phyloP scores from a whole-genome alignment of 1,140 invertebrate genomes.

The Aethina tumida region DNA sequence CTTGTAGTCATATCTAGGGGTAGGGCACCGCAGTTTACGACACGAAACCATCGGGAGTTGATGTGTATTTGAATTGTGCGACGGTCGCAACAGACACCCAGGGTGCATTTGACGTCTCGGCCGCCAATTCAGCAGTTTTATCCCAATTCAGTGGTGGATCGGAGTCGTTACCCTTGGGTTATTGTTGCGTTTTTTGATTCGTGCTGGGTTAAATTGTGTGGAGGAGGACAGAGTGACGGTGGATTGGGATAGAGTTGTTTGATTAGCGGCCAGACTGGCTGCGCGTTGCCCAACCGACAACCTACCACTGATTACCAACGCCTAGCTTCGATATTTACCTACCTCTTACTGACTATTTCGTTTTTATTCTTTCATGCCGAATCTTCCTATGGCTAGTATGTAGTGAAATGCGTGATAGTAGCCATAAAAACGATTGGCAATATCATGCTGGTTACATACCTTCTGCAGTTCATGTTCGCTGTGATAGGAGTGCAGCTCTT shows the following conservation, averaged over 20 bases:
- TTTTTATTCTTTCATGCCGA: conserved; percentile 32
- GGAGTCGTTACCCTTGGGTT: no score
- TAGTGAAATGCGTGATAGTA: conserved; percentile 98
- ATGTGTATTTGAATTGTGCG: conserved; percentile 7
- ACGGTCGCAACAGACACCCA: conserved; percentile 19
- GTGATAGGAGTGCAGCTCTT: conserved; percentile 99
- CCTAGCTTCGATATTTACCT: conserved; percentile 14
- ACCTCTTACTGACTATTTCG: conserved; percentile 28
- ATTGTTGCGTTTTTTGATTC: no score
- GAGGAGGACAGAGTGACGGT: no score
- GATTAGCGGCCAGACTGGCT: no score
- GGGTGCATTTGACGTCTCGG: conserved; percentile 34
- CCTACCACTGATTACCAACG: conserved; percentile 4
- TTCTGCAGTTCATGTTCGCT: conserved; percentile 99
- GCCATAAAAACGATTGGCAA: conserved; percentile 98
- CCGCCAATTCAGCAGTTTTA: no score
- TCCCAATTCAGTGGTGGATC: no score
- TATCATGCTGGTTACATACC: conserved; percentile 98
- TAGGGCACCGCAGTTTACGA: conserved; percentile 22
- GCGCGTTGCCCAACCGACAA: conserved; percentile 28
- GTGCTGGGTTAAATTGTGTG: no score
- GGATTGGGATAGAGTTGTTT: no score
- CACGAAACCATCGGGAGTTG: conserved; percentile 13
- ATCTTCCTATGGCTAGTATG: conserved; percentile 62
- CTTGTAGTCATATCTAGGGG: conserved; percentile 38